phyloP scores from a whole-genome alignment of 2,113 vertebrate species.

The Ahaetulla prasina region DNA sequence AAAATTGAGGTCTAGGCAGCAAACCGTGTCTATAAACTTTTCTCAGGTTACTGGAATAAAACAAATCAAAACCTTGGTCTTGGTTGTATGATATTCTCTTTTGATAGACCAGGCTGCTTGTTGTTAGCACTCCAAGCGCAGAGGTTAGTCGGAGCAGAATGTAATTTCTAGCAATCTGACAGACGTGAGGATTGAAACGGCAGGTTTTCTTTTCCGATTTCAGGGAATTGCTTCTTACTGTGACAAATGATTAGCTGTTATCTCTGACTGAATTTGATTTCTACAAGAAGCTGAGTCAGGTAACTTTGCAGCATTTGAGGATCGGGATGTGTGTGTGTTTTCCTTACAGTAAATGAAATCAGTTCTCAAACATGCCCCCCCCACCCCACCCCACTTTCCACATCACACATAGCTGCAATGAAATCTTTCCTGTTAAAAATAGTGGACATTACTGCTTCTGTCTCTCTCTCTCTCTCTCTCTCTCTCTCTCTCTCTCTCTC shows the following conservation, averaged over 20 bases:
- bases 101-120: conserved; percentile 81
- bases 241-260: conserved; percentile 99
- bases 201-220: conserved; percentile 88
- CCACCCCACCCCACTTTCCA: conserved; percentile 41
- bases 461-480: neutral
- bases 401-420: conserved; percentile 74
- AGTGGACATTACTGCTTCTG: conserved; percentile 52
- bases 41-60: conserved; percentile 80
- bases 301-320: conserved; percentile 80
- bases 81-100: conserved; percentile 80
- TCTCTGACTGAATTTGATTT: conserved; percentile 94
- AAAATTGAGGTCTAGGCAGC: conserved; percentile 78
- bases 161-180: conserved; percentile 95
- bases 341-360: conserved; percentile 86
- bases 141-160: conserved; percentile 84
- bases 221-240: conserved; percentile 96
- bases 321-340: neutral
- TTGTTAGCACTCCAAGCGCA: conserved; percentile 81
- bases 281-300: conserved; percentile 94
- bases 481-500: no score
- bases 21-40: conserved; percentile 77
- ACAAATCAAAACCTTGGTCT: conserved; percentile 78
- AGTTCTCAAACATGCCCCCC: conserved; percentile 41
- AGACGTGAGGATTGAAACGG: conserved; percentile 88
- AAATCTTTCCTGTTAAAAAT: conserved; percentile 78